These are phyloP conservation scores for Heliothis peltigera DNA, from an alignment of 2,888 invertebrate genomes.

Conservation along the genomic window DNA sequence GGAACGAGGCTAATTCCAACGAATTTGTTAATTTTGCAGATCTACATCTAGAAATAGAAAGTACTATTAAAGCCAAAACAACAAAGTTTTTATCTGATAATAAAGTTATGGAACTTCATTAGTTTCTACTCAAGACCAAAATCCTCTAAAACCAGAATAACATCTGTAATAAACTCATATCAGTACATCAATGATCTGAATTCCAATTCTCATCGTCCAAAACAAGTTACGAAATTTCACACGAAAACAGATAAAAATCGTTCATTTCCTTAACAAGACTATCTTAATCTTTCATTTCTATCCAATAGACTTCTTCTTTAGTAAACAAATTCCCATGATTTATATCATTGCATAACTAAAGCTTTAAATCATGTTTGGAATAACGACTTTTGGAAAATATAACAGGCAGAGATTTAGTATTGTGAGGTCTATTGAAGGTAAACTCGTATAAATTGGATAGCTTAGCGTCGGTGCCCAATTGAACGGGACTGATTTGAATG, in stretches of 20 bases:
- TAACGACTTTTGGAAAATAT: constrained; percentile 74
- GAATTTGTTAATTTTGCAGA: background rate
- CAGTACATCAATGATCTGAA: constrained; percentile 24
- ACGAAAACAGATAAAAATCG: constrained; percentile 64
- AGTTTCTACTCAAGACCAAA: no score
- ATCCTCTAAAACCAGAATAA: no score
- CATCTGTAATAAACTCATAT: background rate
- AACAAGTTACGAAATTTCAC: constrained; percentile 58
- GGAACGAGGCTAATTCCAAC: background rate
- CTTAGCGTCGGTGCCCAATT: constrained; percentile 32
- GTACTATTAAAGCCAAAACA: no score
- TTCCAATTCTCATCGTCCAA: constrained; percentile 40
- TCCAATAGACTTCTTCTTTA: constrained; percentile 67
- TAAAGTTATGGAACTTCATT: no score
- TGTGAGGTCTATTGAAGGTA: constrained; percentile 61
- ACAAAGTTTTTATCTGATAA: no score
- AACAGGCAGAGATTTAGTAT: constrained; percentile 68
- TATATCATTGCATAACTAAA: constrained; percentile 74
- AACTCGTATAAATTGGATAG: constrained; percentile 59
- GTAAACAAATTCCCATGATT: constrained; percentile 67
- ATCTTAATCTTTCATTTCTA: constrained; percentile 80
- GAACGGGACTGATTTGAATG: constrained; percentile 1
- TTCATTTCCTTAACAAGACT: constrained; percentile 67
- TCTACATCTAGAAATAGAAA: no score
- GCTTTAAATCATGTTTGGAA: constrained; percentile 62